Percentiles rank a stretch among this genome's conserved stretches.
phyloP scores from a whole-genome alignment of 2,797 vertebrate species.

The Xiphorhynchus erythropygius region DNA sequence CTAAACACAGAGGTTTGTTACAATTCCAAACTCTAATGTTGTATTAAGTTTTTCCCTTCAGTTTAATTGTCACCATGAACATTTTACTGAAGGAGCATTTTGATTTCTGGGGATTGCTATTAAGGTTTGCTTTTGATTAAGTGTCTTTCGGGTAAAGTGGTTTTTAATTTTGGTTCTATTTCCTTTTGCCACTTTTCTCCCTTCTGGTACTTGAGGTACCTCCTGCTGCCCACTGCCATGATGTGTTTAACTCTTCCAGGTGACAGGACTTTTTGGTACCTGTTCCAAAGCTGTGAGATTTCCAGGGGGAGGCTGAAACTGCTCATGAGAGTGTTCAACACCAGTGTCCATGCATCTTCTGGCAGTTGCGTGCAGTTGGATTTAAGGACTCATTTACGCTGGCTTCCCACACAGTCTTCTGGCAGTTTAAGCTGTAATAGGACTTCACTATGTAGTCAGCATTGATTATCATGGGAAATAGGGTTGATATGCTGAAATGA shows the following conservation, averaged over 20 bases:
- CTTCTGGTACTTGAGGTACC: background rate
- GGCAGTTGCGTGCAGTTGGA: background rate
- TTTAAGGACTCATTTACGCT: background rate
- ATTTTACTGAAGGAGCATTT: background rate
- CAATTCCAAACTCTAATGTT: background rate
- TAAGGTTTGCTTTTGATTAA: background rate
- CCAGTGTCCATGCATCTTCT: background rate
- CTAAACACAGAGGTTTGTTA: background rate
- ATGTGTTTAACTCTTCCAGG: background rate
- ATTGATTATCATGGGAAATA: background rate
- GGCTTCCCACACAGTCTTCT: fast-evolving
- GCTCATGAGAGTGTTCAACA: fast-evolving
- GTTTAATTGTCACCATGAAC: background rate
- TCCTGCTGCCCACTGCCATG: fast-evolving
- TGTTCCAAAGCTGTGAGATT: background rate
- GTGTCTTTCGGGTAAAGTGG: background rate
- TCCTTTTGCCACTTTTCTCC: background rate
- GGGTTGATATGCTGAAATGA: fast-evolving
- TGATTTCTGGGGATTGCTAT: background rate
- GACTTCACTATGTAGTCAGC: background rate
- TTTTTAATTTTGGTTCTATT: background rate
- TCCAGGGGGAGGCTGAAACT: background rate
- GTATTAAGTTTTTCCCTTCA: background rate
- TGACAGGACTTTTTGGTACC: background rate
- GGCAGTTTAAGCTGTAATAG: background rate